phyloP scores from a whole-genome alignment of 1,140 invertebrate species.

The Globodera rostochiensis region DNA sequence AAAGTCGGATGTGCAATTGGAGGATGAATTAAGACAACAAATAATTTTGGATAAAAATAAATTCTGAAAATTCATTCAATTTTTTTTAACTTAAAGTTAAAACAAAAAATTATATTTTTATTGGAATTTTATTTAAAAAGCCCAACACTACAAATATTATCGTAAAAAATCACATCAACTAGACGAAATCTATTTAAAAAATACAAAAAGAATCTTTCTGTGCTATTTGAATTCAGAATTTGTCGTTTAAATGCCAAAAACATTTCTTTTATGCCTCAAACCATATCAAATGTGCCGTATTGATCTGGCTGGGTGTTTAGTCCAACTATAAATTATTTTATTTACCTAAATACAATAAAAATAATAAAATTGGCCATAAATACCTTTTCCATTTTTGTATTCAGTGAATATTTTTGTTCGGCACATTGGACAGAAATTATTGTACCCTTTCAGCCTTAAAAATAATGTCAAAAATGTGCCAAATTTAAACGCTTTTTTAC shows the following conservation, averaged over 20 bases:
- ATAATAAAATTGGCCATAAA: neutral
- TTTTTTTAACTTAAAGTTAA: too few species aligned
- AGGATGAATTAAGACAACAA: slow-evolving; percentile 41
- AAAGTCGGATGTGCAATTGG: slow-evolving; percentile 33
- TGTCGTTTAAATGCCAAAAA: too few species aligned
- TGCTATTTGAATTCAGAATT: too few species aligned
- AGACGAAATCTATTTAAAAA: too few species aligned
- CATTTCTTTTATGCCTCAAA: too few species aligned
- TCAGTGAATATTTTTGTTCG: neutral
- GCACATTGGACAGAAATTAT: neutral
- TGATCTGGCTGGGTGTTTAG: neutral
- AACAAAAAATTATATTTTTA: too few species aligned
- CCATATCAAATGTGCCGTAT: neutral
- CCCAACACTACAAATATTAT: too few species aligned
- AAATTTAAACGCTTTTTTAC: neutral
- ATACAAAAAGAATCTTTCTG: too few species aligned
- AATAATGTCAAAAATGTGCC: neutral
- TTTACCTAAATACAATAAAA: neutral
- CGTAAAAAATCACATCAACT: too few species aligned
- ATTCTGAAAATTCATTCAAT: too few species aligned
- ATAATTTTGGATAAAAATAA: slow-evolving; percentile 32
- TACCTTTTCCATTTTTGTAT: neutral
- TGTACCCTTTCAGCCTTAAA: neutral
- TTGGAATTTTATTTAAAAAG: too few species aligned
- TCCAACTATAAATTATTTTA: neutral